These are phyloP conservation scores for Pedetes capensis DNA, from an alignment of 2,113 vertebrate genomes.

Conservation along the genomic window DNA sequence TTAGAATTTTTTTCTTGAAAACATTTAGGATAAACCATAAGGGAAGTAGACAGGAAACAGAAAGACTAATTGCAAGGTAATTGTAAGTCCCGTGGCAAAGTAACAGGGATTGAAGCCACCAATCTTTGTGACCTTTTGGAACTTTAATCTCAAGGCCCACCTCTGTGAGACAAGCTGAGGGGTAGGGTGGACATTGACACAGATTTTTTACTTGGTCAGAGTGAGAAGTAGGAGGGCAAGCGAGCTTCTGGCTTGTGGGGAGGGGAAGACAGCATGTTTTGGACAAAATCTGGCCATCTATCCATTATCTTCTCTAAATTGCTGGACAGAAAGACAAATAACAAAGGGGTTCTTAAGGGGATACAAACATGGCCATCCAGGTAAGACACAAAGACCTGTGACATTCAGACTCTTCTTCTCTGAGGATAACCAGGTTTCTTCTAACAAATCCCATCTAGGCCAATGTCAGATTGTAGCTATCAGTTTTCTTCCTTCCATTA, in stretches of 20 bases:
- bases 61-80: background rate
- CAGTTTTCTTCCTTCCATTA: background rate
- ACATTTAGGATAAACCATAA: background rate
- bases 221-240: background rate
- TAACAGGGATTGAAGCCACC: background rate
- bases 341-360: background rate
- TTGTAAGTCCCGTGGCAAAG: background rate
- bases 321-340: background rate
- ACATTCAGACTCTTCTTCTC: background rate
- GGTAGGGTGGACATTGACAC: background rate
- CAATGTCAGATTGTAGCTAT: background rate
- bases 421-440: background rate
- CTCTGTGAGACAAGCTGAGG: slow-evolving; percentile 1
- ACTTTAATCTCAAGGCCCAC: slow-evolving; percentile 22
- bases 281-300: background rate
- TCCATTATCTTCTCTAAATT: background rate
- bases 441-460: background rate
- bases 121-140: slow-evolving; percentile 17
- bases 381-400: background rate
- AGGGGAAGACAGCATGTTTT: background rate
- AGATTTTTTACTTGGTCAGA: background rate
- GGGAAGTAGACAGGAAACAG: background rate
- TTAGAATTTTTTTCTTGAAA: background rate
- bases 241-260: background rate
- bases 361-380: background rate